Evolutionary conservation across 2,797 vertebrate species (phyloP).

Genomic region (Sebastes matsubarae): DNA sequence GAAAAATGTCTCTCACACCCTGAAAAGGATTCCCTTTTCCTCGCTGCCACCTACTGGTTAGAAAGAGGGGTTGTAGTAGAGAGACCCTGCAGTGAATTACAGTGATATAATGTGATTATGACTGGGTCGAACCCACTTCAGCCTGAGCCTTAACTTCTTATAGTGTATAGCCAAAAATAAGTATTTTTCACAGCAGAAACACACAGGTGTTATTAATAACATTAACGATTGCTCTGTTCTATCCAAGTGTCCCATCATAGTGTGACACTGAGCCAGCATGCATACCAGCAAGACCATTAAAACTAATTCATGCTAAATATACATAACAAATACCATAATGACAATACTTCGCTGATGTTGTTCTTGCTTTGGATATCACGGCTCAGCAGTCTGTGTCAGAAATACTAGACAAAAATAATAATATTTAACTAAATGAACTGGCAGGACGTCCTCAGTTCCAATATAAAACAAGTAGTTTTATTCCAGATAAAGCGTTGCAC

Average conservation of each 20-base stretch:
- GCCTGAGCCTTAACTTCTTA: slow-evolving; percentile 3
- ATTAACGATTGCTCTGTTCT: neutral
- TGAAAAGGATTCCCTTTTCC: slow-evolving; percentile 24
- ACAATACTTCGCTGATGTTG: neutral
- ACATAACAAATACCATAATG: neutral
- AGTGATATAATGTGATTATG: slow-evolving; percentile 14
- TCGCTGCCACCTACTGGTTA: slow-evolving; percentile 70
- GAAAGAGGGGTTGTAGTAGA: neutral
- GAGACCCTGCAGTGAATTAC: neutral
- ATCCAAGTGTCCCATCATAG: neutral
- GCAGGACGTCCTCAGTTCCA: neutral
- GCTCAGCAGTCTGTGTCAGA: neutral
- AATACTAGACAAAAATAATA: neutral
- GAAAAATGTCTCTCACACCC: neutral
- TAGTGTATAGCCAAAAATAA: neutral
- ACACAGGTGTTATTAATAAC: neutral
- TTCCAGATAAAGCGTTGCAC: neutral
- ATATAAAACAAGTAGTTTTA: neutral
- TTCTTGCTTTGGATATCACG: neutral
- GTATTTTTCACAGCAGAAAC: neutral
- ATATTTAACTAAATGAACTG: neutral
- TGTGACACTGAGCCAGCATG: neutral
- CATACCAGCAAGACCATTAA: neutral
- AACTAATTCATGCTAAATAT: neutral
- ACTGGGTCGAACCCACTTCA: slow-evolving; percentile 5